phyloP scores from a whole-genome alignment of 2,113 vertebrate genomes.

The Ceyx melanurus region DNA sequence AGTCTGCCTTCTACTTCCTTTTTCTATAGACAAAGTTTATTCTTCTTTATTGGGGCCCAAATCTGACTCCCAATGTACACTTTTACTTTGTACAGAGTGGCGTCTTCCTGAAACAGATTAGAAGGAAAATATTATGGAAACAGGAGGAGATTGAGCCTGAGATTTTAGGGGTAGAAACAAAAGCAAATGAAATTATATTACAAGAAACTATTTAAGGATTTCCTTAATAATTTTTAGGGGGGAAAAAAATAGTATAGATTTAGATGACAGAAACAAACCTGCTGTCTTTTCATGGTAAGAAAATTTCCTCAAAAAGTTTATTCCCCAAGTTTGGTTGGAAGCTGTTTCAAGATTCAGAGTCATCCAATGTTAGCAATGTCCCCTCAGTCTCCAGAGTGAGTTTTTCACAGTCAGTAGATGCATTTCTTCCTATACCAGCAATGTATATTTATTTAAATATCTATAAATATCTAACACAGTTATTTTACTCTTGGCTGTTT shows the following conservation, averaged over 20 bases:
- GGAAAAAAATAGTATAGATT: background rate
- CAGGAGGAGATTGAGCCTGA: background rate
- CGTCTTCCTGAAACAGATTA: background rate
- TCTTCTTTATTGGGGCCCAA: background rate
- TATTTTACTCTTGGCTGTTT: background rate
- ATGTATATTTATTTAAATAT: background rate
- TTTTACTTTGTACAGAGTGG: background rate
- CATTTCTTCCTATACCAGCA: background rate
- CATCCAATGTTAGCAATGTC: background rate
- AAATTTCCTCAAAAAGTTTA: background rate
- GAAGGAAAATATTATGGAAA: background rate
- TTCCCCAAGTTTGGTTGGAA: background rate
- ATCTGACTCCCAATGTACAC: background rate
- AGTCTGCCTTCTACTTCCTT: background rate
- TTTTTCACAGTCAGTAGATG: background rate
- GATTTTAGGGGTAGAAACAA: background rate
- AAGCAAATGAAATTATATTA: accelerated
- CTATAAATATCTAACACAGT: background rate
- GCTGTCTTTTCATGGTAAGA: background rate
- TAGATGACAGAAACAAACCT: background rate
- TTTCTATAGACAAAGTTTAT: background rate
- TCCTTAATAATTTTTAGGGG: background rate
- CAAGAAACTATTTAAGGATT: background rate
- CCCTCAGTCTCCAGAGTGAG: background rate
- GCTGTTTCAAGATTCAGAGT: background rate